Evolutionary conservation across 2,888 invertebrate genomes (phyloP).

Genomic region (Leucophenga montana): DNA sequence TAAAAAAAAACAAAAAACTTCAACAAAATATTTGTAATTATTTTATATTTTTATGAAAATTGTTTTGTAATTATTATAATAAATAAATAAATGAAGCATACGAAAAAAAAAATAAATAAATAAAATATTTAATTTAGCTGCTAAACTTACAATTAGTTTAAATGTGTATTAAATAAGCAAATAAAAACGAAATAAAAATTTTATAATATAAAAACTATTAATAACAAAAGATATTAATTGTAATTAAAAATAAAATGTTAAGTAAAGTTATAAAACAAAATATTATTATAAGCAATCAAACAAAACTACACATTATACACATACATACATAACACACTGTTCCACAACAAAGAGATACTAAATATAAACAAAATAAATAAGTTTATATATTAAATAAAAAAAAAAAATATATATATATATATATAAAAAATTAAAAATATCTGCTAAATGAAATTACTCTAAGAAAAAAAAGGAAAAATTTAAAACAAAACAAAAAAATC

Average conservation of each 20-base stretch:
- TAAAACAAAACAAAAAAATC: constrained; percentile 10
- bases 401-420: constrained; percentile 24
- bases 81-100: constrained; percentile 37
- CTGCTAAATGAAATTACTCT: constrained; percentile 2
- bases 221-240: constrained; percentile 17
- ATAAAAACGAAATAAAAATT: constrained; percentile 3
- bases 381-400: constrained; percentile 38
- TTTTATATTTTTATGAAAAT: constrained; percentile 59
- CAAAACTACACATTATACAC: constrained; percentile 39
- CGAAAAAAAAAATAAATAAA: constrained; percentile 37
- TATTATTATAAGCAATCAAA: constrained; percentile 24
- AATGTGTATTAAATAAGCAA: constrained; percentile 9
- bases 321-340: constrained; percentile 18
- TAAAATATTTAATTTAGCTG: constrained; percentile 20
- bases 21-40: constrained; percentile 57
- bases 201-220: constrained; percentile 18
- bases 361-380: constrained; percentile 32
- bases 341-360: constrained; percentile 22
- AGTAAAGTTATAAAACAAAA: constrained; percentile 45
- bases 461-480: constrained; percentile 7
- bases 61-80: constrained; percentile 55
- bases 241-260: constrained; percentile 45
- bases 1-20: constrained; percentile 32
- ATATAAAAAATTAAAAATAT: constrained; percentile 28
- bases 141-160: constrained; percentile 16